These are phyloP conservation scores for Pyrocoelia pectoralis DNA, from an alignment of 2,888 invertebrate species.

Conservation along the genomic window DNA sequence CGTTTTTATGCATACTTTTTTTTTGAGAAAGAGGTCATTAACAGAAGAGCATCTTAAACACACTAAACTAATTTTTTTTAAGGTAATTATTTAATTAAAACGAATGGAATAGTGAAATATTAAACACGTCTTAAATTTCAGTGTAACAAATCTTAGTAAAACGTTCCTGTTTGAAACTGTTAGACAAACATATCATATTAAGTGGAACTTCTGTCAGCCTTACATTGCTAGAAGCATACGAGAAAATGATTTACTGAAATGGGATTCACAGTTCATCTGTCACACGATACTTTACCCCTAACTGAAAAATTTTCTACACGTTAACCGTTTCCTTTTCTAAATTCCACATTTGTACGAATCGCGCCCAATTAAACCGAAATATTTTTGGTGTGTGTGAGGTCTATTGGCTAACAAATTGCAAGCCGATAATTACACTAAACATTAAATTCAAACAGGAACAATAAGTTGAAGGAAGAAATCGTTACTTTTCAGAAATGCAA, in stretches of 20 bases:
- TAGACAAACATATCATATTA: conserved; percentile 44
- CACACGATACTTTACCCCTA: conserved; percentile 29
- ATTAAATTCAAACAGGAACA: not conserved
- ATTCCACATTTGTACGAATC: not conserved
- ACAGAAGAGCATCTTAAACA: not conserved
- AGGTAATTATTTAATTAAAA: not conserved
- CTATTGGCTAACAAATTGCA: conserved; percentile 14
- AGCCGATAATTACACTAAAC: not conserved
- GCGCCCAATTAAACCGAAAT: not conserved
- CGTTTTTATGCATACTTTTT: conserved; percentile 17
- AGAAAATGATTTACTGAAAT: conserved; percentile 59
- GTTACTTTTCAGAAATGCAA: conserved; percentile 48
- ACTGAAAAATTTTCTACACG: conserved; percentile 19
- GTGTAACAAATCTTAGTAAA: conserved; percentile 20
- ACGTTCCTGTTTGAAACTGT: conserved; percentile 34
- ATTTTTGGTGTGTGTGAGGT: conserved; percentile 28
- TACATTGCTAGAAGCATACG: conserved; percentile 51
- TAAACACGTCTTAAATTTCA: not conserved
- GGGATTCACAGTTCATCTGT: conserved; percentile 60
- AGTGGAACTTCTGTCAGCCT: conserved; percentile 48
- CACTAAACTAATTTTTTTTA: not conserved
- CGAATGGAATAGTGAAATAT: conserved; percentile 3
- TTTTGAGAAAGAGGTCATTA: conserved; percentile 1
- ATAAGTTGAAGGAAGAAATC: conserved; percentile 2
- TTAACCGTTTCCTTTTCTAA: conserved; percentile 11